These are phyloP conservation scores for Papilio elwesi DNA, from an alignment of 2,888 invertebrate genomes.

Conservation along the genomic window DNA sequence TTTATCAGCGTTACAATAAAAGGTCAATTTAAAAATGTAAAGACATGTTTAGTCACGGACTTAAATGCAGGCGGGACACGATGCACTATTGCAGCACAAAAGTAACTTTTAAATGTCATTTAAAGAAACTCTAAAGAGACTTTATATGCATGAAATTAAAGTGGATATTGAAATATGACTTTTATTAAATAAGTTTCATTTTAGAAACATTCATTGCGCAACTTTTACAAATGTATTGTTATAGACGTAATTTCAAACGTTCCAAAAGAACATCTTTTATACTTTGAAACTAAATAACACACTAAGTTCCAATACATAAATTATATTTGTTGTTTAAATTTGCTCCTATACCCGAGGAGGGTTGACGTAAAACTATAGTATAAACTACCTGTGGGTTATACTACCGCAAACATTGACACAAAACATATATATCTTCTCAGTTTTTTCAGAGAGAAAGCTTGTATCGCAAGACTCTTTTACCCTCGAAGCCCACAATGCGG, in stretches of 20 bases:
- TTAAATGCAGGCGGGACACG: slow-evolving; percentile 18
- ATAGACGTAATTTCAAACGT: neutral
- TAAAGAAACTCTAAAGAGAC: neutral
- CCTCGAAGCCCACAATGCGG: too few species aligned
- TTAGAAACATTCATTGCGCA: neutral
- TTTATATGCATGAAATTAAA: neutral
- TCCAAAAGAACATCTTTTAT: too few species aligned
- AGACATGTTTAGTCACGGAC: slow-evolving; percentile 16
- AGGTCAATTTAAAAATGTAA: slow-evolving; percentile 24
- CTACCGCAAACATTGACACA: too few species aligned
- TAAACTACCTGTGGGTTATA: too few species aligned
- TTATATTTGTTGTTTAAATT: too few species aligned
- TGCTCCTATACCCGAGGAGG: too few species aligned
- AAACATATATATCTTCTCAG: too few species aligned
- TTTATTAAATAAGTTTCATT: neutral
- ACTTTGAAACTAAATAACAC: too few species aligned
- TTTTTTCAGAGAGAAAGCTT: too few species aligned
- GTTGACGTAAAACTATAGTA: too few species aligned
- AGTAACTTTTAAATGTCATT: slow-evolving; percentile 26
- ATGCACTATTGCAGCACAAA: slow-evolving; percentile 17
- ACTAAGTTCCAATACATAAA: too few species aligned
- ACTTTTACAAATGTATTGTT: neutral
- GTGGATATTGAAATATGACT: neutral
- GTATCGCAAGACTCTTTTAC: too few species aligned
- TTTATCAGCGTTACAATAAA: slow-evolving; percentile 8